These are phyloP conservation scores for Parelbella ahira DNA, from an alignment of 2,888 invertebrate genomes.

Conservation along the genomic window DNA sequence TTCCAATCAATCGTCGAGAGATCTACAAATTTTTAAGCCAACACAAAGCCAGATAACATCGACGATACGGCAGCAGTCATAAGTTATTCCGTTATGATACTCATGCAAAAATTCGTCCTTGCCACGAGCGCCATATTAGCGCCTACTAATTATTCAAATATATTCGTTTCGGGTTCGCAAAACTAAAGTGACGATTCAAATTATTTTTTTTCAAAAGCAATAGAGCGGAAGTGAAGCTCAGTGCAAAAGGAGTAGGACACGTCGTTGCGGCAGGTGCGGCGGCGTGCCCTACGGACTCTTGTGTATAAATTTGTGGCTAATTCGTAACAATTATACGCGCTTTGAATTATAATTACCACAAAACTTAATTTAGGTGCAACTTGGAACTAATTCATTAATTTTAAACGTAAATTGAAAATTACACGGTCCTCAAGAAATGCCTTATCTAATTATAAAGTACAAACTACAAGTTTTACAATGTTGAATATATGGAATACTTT, in stretches of 20 bases:
- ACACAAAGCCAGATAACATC: constrained; percentile 30
- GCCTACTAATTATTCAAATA: constrained; percentile 67
- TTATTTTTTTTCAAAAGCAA: constrained; percentile 56
- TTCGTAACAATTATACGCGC: background rate
- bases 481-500: too few species aligned
- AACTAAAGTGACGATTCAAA: constrained; percentile 58
- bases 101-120: constrained; percentile 75
- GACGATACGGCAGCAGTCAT: constrained; percentile 14
- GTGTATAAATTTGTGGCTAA: background rate
- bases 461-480: too few species aligned
- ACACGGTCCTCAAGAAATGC: too few species aligned
- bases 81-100: constrained; percentile 54
- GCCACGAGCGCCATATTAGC: constrained; percentile 52
- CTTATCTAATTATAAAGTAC: too few species aligned
- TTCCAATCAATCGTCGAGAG: constrained; percentile 9
- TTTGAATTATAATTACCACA: too few species aligned
- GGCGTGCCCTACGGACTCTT: background rate
- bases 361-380: too few species aligned
- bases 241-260: constrained; percentile 37
- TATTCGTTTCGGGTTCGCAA: constrained; percentile 59
- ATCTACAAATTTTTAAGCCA: constrained; percentile 24
- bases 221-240: constrained; percentile 55
- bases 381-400: too few species aligned
- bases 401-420: too few species aligned
- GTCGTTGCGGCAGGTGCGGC: constrained; percentile 25